Base-by-base conservation (phyloP, 2,888 invertebrate species). In the Agapostemon virescens region DNA sequence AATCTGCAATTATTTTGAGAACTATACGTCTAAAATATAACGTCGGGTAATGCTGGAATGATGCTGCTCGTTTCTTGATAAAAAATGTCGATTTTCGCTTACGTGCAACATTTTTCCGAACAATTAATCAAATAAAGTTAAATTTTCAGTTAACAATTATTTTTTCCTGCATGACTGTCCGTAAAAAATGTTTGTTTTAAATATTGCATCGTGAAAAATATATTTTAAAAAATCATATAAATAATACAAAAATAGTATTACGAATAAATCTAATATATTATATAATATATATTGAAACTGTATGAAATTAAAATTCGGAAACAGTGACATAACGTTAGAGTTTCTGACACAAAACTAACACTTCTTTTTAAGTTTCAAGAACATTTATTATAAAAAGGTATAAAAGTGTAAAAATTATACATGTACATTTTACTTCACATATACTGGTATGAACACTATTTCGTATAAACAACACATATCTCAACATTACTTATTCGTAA, bases 361-460 rank as follows among this genome's bases (percentile, higher is more conserved):
- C 30, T 11, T 49, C 23, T 6, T 49, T 52, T 52, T 1, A 17
- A 33, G 30, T 70, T 49, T 45, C 4, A 64, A 64, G 26, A 64
- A 72, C 42, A 73, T 80, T 80, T 80, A 80, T 72, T 69, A 55
- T 33, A 80, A 49, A 73, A 67, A 58, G 26, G 38, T 80, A 80
- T 33, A 58, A 80, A 80, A 80, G 17, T 80, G 55, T 52, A 55
- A 63, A 72, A 42, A 64, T 23, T 69, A 63, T 61, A 70, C 63
- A 36, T 23, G 17, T 67, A 6, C 33, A n/a, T 49, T 9, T 2
- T 33, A 33, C 40, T 58, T 20, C 30, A 30, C 20, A 58, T 30
- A 58, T 33, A 58, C 17, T 13, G 13, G n/a, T 3, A 2, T 33
- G 5, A 26, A 20, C 55, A 0, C 26, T 7, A 1, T 23, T 0